phyloP scores from a whole-genome alignment of 2,113 vertebrate genomes.

The Burhinus bistriatus region DNA sequence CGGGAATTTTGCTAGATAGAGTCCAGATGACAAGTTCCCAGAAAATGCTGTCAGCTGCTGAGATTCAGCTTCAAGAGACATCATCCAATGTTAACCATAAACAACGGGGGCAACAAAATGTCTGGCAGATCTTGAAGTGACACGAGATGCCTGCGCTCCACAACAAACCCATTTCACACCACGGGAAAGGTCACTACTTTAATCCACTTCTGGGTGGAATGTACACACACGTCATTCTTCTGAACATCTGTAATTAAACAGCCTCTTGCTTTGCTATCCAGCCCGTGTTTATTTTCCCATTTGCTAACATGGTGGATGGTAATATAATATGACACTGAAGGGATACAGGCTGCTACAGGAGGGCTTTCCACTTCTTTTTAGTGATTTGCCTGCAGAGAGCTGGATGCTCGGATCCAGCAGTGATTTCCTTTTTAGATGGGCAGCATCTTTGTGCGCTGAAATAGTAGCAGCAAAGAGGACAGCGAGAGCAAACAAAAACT shows the following conservation, averaged over 20 bases:
- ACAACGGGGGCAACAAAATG: conserved; percentile 33
- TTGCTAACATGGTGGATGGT: conserved; percentile 55
- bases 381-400: background rate
- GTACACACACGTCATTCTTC: conserved; percentile 71
- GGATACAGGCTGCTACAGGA: conserved; percentile 31
- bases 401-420: background rate
- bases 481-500: background rate
- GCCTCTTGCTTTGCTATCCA: conserved; percentile 58
- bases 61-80: conserved; percentile 15
- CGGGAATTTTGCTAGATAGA: conserved; percentile 49
- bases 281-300: conserved; percentile 68
- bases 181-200: conserved; percentile 62
- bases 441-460: conserved; percentile 8
- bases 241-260: conserved; percentile 67
- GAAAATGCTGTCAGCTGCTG: conserved; percentile 6
- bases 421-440: background rate
- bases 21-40: conserved; percentile 65
- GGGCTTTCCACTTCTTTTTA: background rate
- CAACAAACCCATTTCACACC: conserved; percentile 60
- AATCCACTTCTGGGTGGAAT: conserved; percentile 69
- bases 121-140: conserved; percentile 31
- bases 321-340: conserved; percentile 62
- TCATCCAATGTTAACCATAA: conserved; percentile 51
- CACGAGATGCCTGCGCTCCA: conserved; percentile 1
- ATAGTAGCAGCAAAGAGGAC: background rate